A percentile compares a stretch with the other conserved stretches of the same genome.
Evolutionary conservation across 2,888 invertebrate genomes (phyloP).

Genomic region (Ptilodon capucinus): DNA sequence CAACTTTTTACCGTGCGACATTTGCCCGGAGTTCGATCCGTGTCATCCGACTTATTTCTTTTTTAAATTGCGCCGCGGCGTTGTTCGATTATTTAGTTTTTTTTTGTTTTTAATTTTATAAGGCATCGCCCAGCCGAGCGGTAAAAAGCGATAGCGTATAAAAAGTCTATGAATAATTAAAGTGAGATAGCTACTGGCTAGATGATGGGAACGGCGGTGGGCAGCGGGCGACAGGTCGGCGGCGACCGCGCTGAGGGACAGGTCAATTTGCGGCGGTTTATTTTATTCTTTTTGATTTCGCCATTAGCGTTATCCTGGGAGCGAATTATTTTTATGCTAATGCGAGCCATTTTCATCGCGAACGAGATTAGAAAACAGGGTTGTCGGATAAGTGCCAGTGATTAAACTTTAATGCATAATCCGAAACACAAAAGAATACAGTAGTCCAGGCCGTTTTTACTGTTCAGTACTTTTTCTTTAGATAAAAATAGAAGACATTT

Average conservation of each 20-base stretch:
- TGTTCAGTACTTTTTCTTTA: too few relatives aligned
- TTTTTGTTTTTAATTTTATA: slow-evolving; percentile 80
- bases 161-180: slow-evolving; percentile 83
- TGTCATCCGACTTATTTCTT: slow-evolving; percentile 82
- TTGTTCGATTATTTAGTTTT: slow-evolving; percentile 77
- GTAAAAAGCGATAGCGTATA: slow-evolving; percentile 77
- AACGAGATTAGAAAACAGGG: slow-evolving; percentile 45
- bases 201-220: slow-evolving; percentile 81
- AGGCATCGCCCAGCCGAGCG: slow-evolving; percentile 71
- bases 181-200: slow-evolving; percentile 80
- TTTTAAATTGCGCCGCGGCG: slow-evolving; percentile 75
- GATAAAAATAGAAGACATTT: too few relatives aligned
- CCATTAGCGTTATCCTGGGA: slow-evolving; percentile 49
- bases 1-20: slow-evolving; percentile 82
- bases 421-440: too few relatives aligned
- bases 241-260: slow-evolving; percentile 67
- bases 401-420: too few relatives aligned
- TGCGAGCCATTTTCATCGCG: slow-evolving; percentile 38
- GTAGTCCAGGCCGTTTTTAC: too few relatives aligned
- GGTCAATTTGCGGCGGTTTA: slow-evolving; percentile 77
- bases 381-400: neutral
- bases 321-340: slow-evolving; percentile 62
- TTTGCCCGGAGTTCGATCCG: slow-evolving; percentile 83
- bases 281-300: slow-evolving; percentile 60
- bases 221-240: slow-evolving; percentile 75